Conservation (phyloP, 1,140 invertebrate species). For the Drosophila jambulina region DNA sequence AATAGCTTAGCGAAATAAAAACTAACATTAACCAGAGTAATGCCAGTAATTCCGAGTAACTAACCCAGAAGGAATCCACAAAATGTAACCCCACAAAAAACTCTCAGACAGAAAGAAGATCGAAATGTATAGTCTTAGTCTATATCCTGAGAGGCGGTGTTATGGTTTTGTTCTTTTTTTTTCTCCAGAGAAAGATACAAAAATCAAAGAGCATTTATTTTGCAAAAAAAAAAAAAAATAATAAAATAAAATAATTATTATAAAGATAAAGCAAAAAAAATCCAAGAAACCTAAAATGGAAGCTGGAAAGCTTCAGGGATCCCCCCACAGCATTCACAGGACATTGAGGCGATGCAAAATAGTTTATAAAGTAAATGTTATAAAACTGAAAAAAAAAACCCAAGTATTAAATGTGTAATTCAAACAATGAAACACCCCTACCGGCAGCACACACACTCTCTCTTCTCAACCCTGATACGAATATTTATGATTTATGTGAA, state of each 20-base stretch:
- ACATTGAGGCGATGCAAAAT: conserved; percentile 43
- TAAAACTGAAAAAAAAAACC: conserved; percentile 10
- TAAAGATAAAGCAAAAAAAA: neutral
- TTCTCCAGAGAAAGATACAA: conserved; percentile 24
- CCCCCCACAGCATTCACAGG: conserved; percentile 13
- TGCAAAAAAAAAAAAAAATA: conserved; percentile 18
- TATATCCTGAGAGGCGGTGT: conserved; percentile 1
- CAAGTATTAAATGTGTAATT: conserved; percentile 56
- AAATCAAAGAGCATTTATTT: conserved; percentile 69
- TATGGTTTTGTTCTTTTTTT: conserved; percentile 13
- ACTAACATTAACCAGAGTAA: conserved; percentile 36
- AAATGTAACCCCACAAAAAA: conserved; percentile 12
- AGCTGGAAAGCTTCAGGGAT: conserved; percentile 9
- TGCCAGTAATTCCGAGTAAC: conserved; percentile 13
- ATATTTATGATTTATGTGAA: conserved; percentile 9
- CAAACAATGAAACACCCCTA: conserved; percentile 78
- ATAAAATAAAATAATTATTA: conserved; percentile 13
- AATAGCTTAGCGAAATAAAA: conserved; percentile 70
- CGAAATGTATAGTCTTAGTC: conserved; percentile 1
- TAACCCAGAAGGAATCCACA: conserved; percentile 27
- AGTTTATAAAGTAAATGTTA: conserved; percentile 40
- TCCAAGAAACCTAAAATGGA: neutral
- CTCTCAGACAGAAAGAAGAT: conserved; percentile 14
- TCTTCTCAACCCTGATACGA: conserved; percentile 1
- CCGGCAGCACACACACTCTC: conserved; percentile 50